These are phyloP conservation scores for Heliconius erato DNA, from an alignment of 2,888 invertebrate genomes.

Conservation along the genomic window DNA sequence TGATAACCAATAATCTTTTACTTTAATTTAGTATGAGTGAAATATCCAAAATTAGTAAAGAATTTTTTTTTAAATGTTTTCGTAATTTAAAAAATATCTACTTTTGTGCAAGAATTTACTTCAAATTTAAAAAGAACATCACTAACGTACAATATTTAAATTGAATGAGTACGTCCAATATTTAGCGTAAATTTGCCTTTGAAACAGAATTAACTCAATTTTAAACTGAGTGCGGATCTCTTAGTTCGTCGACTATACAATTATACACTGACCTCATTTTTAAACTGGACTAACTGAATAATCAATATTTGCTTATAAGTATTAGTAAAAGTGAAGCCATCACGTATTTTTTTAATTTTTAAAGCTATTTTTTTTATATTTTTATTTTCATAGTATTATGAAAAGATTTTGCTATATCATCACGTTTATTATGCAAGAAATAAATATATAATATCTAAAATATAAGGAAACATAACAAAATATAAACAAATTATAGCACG, in stretches of 20 bases:
- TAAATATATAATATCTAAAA: neutral
- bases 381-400: neutral
- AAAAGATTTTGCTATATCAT: neutral
- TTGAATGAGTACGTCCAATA: conserved; percentile 8
- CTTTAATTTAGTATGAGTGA: no score
- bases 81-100: neutral
- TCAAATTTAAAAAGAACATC: neutral
- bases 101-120: no score
- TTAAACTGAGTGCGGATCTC: conserved; percentile 13
- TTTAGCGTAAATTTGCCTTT: conserved; percentile 20
- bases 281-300: conserved; percentile 25
- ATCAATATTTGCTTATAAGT: conserved; percentile 22
- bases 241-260: conserved; percentile 4
- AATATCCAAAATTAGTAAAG: no score
- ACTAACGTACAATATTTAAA: neutral
- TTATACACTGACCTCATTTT: conserved; percentile 28
- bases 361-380: neutral
- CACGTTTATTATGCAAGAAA: no score
- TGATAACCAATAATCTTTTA: no score
- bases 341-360: neutral
- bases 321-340: neutral
- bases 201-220: conserved; percentile 20
- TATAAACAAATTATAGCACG: neutral
- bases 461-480: neutral
- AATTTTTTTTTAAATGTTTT: neutral